Evolutionary conservation across 2,113 vertebrate genomes (phyloP), one percentile per base, ranked within the genome.

Genomic region (Candoia aspera): DNA sequence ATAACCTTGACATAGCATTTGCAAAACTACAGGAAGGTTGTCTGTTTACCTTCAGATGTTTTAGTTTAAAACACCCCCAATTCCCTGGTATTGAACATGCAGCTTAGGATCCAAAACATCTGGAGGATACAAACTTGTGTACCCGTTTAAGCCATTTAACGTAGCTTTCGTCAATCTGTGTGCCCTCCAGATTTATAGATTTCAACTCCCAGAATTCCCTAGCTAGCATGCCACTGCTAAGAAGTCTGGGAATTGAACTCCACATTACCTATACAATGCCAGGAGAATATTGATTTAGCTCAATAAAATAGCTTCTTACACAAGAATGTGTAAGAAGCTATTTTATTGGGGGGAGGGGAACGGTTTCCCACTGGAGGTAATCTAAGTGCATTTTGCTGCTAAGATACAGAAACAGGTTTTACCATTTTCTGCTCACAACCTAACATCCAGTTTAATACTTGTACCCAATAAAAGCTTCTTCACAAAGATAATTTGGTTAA

Each of bases 401-500:
- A 84, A 55, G 29, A n/a, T 10, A 26, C 49, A n/a, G 57, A 33
- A 90, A 29, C 55, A 90, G 12, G 26, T 85, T 84, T 37, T 84
- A 84, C 23, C 79, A 84, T 4, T 21, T 86, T 46, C 84, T 91
- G 29, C 3, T 64, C 17, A n/a, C 29, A 60, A 64, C 21, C 37
- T 53, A 26, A 29, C 57, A 6, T 8, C 5, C 37, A 29, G 19
- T 17, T 54, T 88, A 62, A 90, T 90, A 73, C 58, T 46, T n/a
- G 59, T 13, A 55, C 21, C 53, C 13, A 79, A 84, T 89, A 29
- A 10, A 84, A 59, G 26, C 42, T 46, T 8, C 86, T 46, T 2
- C 8, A 0, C 19, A 0, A 0, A 55, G 29, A 37, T 57, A 37
- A 79, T 55, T 55, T 53, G 4, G 11, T 79, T 55, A 37, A 83